Evolutionary conservation across 2,797 vertebrate species (phyloP), one percentile per base, ranked within the genome.

Genomic region (Hozukius guyotensis): DNA sequence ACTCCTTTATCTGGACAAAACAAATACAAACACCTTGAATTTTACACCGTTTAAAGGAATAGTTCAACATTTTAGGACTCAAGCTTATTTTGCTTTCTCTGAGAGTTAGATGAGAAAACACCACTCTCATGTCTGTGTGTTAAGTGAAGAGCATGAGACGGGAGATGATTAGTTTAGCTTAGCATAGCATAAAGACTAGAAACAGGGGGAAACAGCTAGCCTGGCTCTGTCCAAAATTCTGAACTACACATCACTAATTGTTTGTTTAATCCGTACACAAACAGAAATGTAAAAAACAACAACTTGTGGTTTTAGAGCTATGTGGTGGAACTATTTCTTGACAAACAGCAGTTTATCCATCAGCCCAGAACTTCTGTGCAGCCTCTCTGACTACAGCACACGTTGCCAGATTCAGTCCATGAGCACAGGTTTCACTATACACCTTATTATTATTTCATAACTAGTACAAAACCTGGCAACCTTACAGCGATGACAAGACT

Each of bases 1-100:
- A 98, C 95, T 99, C 99, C 87, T 99, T 99, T 78, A 99, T 99
- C 99, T 99, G 85, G n/a, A 93, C 10, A 49, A 53, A 57, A 55
- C 12, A 65, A 53, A 87, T 2, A 62, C 61, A 75, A 64, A 4
- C 32, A 67, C 36, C 2, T 20, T 53, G 3, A 32, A 12, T 25
- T 4, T 20, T 14, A 22, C 24, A 27, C 11, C 1, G 6, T 18
- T 52, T 65, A 27, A 81, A 68, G 22, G 25, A 42, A 59, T 10
- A 24, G 16, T 5, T 34, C 7, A 2, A 34, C 10, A 46, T 46
- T 78, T 27, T 27, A 8, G 9, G 59, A 18, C 46, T 49, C 8
- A 20, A 49, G 46, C 18, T 49, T 49, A 49, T 18, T 49, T 49
- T 52, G 1, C 46, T 52, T 52, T 52, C 46, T 60, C 6, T 22